phyloP scores from a whole-genome alignment of 2,888 invertebrate species.

The Yponomeuta evonymella region DNA sequence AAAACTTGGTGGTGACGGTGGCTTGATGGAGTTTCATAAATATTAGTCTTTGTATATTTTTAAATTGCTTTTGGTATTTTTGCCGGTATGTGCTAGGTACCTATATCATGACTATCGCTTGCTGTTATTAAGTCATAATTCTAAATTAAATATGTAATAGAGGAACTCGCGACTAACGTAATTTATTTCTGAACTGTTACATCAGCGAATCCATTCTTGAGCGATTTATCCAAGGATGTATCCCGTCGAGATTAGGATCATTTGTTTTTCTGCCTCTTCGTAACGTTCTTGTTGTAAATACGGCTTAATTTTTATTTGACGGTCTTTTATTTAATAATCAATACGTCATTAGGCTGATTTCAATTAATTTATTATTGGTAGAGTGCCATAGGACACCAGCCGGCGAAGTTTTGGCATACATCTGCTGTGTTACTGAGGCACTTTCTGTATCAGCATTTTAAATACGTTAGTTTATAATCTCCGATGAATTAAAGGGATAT shows the following conservation, averaged over 20 bases:
- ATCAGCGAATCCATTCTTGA: constrained; percentile 5
- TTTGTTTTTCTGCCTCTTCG: background rate
- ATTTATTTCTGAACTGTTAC: constrained; percentile 12
- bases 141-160: constrained; percentile 8
- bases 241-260: background rate
- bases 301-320: background rate
- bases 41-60: no score
- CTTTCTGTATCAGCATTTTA: background rate
- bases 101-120: background rate
- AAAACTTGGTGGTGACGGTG: no score
- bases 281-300: no score
- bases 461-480: no score
- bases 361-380: constrained; percentile 12
- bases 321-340: background rate
- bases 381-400: background rate
- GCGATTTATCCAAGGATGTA: background rate
- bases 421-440: background rate
- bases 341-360: background rate
- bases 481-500: no score
- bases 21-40: no score
- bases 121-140: constrained; percentile 6
- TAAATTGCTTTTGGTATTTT: no score
- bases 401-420: background rate
- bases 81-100: no score
- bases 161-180: background rate